These are phyloP conservation scores for Vireo altiloquus DNA, from an alignment of 2,113 vertebrate species.

Conservation along the genomic window DNA sequence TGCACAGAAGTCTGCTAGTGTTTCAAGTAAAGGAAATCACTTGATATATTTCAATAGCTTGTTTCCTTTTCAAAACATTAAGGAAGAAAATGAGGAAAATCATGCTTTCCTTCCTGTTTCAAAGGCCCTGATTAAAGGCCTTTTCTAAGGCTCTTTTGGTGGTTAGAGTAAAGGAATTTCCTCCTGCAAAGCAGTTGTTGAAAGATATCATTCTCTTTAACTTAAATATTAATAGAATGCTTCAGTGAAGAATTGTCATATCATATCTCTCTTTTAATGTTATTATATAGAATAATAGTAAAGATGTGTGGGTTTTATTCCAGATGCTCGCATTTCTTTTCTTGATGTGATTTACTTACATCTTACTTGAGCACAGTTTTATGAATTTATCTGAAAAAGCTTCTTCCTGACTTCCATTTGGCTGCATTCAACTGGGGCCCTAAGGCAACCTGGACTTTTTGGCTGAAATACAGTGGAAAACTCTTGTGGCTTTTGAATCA, in stretches of 20 bases:
- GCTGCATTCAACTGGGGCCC: not conserved
- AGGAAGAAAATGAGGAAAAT: constrained; percentile 57
- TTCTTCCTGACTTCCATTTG: not conserved
- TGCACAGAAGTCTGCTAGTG: constrained; percentile 28
- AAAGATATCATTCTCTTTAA: constrained; percentile 35
- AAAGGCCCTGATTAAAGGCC: constrained; percentile 48
- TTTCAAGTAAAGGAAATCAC: constrained; percentile 53
- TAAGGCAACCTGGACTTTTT: not conserved
- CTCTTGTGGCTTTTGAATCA: not conserved
- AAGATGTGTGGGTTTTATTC: constrained; percentile 17
- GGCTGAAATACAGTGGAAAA: constrained; percentile 23
- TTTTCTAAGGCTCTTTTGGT: constrained; percentile 20
- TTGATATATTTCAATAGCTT: constrained; percentile 58
- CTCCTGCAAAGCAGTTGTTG: constrained; percentile 24
- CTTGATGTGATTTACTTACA: not conserved
- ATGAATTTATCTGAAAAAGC: constrained; percentile 6
- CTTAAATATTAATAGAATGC: not conserved
- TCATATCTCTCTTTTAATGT: not conserved
- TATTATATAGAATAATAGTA: not conserved
- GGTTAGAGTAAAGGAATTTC: constrained; percentile 38
- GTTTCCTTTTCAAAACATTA: constrained; percentile 60
- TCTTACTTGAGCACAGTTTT: not conserved
- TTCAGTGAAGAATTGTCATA: not conserved
- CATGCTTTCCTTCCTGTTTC: constrained; percentile 59
- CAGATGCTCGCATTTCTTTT: not conserved